Evolutionary conservation across 2,113 vertebrate species (phyloP).

Genomic region (Hiodon alosoides): DNA sequence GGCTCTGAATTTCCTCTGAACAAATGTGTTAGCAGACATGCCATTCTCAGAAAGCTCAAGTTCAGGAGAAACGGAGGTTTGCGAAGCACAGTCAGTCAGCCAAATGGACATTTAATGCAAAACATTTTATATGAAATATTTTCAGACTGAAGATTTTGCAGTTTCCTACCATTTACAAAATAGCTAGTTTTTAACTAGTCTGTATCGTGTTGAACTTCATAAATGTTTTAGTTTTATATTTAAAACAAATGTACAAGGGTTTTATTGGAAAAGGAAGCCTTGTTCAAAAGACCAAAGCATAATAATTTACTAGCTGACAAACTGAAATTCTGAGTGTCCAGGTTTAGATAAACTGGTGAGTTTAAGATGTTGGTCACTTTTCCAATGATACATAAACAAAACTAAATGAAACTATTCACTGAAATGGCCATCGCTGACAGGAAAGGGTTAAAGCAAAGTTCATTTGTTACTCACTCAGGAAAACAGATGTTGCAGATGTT

Average conservation of each 20-base stretch:
- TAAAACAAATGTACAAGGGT: too few species aligned
- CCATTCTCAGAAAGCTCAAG: neutral
- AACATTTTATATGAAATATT: constrained; percentile 1
- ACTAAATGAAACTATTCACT: neutral
- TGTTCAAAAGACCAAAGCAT: neutral
- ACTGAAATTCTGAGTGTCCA: too few species aligned
- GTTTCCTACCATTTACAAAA: neutral
- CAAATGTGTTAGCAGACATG: too few species aligned
- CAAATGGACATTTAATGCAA: neutral
- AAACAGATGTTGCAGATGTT: constrained; percentile 76
- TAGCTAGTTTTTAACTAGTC: too few species aligned
- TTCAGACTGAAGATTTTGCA: neutral
- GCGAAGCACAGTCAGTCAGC: neutral
- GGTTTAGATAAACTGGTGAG: too few species aligned
- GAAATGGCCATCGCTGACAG: constrained; percentile 45
- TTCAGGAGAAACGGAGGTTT: constrained; percentile 7
- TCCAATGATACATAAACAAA: too few species aligned
- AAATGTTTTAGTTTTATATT: too few species aligned
- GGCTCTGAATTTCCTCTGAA: too few species aligned
- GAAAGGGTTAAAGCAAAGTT: constrained; percentile 81
- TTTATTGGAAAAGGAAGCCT: neutral
- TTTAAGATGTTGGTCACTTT: too few species aligned
- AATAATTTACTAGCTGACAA: neutral
- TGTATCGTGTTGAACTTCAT: too few species aligned
- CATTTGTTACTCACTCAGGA: constrained; percentile 96